Evolutionary conservation across 2,113 vertebrate species (phyloP).

Genomic region (Prunella fulvescens): DNA sequence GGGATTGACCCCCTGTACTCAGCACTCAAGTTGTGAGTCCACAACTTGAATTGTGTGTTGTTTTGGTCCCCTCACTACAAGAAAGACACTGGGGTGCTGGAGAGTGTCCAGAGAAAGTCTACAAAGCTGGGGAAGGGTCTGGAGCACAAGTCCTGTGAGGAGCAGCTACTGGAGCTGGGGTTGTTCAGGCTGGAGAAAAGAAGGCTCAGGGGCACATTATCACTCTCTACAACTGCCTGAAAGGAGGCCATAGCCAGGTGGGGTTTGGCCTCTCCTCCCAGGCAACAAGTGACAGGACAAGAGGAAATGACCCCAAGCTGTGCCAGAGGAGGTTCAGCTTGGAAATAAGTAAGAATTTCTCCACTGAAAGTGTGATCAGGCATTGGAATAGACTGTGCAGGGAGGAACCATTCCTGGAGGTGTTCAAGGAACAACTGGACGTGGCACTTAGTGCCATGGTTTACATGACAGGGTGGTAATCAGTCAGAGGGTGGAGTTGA

Average conservation of each 20-base stretch:
- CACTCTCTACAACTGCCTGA: accelerated
- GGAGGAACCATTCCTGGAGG: background rate
- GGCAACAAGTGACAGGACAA: accelerated
- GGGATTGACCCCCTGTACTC: accelerated
- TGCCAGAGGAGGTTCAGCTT: background rate
- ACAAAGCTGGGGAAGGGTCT: background rate
- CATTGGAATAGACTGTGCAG: background rate
- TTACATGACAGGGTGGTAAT: background rate
- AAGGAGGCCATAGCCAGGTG: background rate
- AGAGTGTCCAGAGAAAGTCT: background rate
- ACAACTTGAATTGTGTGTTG: accelerated
- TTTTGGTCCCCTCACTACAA: background rate
- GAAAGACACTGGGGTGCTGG: background rate
- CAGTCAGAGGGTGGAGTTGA: background rate
- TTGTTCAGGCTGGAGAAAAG: background rate
- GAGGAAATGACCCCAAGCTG: background rate
- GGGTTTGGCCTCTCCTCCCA: background rate
- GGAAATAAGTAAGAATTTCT: background rate
- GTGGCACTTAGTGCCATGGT: background rate
- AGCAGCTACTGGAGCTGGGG: background rate
- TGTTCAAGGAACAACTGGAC: background rate
- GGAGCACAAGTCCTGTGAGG: background rate
- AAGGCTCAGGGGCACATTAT: background rate
- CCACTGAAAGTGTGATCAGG: background rate
- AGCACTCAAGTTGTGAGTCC: background rate